These are phyloP conservation scores for Habrosyne pyritoides DNA, from an alignment of 2,888 invertebrate species.

Conservation along the genomic window DNA sequence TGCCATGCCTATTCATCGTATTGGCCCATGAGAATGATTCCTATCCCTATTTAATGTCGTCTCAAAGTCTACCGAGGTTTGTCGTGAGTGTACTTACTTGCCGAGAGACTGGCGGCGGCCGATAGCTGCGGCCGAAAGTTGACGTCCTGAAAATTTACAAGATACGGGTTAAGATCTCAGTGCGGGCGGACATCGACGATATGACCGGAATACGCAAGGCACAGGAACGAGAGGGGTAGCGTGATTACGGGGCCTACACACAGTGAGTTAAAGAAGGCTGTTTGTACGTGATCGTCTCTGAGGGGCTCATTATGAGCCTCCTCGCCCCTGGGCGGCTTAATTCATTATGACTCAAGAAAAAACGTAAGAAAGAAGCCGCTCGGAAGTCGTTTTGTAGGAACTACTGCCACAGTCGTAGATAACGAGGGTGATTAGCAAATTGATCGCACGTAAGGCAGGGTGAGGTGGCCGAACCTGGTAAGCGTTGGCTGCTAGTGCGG, in stretches of 20 bases:
- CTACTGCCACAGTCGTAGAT: background rate
- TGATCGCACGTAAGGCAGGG: too few species aligned
- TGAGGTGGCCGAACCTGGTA: constrained; percentile 27
- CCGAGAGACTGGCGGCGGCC: constrained; percentile 88
- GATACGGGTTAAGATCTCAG: background rate
- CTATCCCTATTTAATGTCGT: background rate
- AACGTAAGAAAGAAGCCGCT: too few species aligned
- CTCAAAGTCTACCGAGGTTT: background rate
- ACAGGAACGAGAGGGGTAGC: too few species aligned
- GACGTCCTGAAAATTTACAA: constrained; percentile 42
- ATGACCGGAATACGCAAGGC: too few species aligned
- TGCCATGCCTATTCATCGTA: background rate
- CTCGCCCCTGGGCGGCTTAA: too few species aligned
- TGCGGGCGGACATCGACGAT: too few species aligned
- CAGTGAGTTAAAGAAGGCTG: too few species aligned
- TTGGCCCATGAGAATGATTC: background rate
- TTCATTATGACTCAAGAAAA: too few species aligned
- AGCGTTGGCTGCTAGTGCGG: constrained; percentile 47
- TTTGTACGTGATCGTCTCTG: too few species aligned
- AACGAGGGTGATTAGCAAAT: background rate
- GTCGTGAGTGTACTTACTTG: constrained; percentile 85
- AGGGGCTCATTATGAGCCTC: too few species aligned
- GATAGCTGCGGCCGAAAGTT: constrained; percentile 80
- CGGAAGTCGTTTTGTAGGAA: too few species aligned
- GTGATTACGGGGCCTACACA: too few species aligned